phyloP scores from a whole-genome alignment of 2,113 vertebrate species.

The Tetraodon nigroviridis region DNA sequence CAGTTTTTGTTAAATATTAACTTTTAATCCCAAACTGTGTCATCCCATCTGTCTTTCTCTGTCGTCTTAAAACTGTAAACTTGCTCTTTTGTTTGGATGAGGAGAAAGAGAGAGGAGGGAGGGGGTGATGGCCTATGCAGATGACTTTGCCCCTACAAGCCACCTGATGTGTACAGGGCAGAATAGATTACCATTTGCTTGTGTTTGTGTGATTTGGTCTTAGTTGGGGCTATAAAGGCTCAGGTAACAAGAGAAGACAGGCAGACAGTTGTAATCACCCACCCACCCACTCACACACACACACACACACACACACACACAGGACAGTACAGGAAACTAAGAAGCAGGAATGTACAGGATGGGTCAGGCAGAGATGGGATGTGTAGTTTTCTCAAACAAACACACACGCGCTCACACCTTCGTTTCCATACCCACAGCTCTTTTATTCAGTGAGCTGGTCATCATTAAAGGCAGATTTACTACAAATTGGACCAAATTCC shows the following conservation, averaged over 20 bases:
- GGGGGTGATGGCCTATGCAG: conserved; percentile 66
- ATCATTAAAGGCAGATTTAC: conserved; percentile 96
- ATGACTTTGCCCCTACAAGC: conserved; percentile 70
- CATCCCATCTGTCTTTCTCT: conserved; percentile 44
- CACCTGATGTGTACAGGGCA: conserved; percentile 71
- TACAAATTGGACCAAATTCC: conserved; percentile 96
- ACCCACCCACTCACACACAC: conserved; percentile 52
- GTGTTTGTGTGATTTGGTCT: conserved; percentile 54
- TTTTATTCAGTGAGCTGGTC: conserved; percentile 77
- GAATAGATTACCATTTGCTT: conserved; percentile 74
- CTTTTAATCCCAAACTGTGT: conserved; percentile 1
- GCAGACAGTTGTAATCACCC: conserved; percentile 78
- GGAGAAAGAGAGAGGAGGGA: conserved; percentile 23
- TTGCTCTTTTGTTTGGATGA: conserved; percentile 57
- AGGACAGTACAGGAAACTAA: conserved; percentile 45
- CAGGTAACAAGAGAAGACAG: conserved; percentile 35
- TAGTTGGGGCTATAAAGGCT: conserved; percentile 44
- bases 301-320: conserved; percentile 56
- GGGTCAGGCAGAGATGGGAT: conserved; percentile 2
- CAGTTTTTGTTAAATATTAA: conserved; percentile 47
- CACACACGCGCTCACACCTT: conserved; percentile 70
- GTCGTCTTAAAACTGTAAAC: conserved; percentile 43
- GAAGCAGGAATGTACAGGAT: conserved; percentile 13
- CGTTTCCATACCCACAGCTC: conserved; percentile 83
- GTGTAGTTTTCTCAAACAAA: too few relatives aligned